A percentile compares a stretch with the other conserved stretches of the same genome.
Evolutionary conservation across 1,140 invertebrate species (phyloP).

Genomic region (Chelonus insularis): DNA sequence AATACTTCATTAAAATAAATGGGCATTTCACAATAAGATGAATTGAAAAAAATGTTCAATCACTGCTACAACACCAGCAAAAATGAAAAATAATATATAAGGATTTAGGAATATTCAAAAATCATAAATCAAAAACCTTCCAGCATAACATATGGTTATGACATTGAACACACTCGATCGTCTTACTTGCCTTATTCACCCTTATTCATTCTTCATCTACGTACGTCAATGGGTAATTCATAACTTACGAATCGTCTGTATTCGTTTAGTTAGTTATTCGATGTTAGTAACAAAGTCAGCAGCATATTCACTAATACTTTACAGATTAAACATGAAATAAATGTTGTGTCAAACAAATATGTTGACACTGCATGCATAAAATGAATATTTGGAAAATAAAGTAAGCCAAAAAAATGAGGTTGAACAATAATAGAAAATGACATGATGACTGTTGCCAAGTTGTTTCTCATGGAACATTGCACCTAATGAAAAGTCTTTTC

Average conservation of each 20-base stretch:
- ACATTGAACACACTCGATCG: conserved; percentile 24
- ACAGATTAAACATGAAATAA: too few relatives aligned
- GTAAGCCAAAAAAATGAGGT: too few relatives aligned
- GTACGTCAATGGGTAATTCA: conserved; percentile 15
- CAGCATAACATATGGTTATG: too few relatives aligned
- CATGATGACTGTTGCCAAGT: not conserved
- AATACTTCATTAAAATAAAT: too few relatives aligned
- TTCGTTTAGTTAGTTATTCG: not conserved
- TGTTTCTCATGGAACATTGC: not conserved
- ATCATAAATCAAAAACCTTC: conserved; percentile 13
- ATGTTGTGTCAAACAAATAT: too few relatives aligned
- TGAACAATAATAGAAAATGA: conserved; percentile 7
- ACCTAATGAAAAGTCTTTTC: not conserved
- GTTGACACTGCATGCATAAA: too few relatives aligned
- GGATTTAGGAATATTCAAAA: not conserved
- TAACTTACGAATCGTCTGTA: conserved; percentile 4
- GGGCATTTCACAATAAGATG: too few relatives aligned
- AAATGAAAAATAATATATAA: too few relatives aligned
- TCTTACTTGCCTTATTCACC: conserved; percentile 22
- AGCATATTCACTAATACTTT: too few relatives aligned
- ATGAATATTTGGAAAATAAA: too few relatives aligned
- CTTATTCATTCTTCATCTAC: conserved; percentile 9
- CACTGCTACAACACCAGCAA: too few relatives aligned
- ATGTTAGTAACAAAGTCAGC: not conserved
- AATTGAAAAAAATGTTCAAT: too few relatives aligned